A percentile compares a stretch with the other conserved stretches of the same genome.
phyloP scores from a whole-genome alignment of 2,888 invertebrate species.

The Biston stratarius region DNA sequence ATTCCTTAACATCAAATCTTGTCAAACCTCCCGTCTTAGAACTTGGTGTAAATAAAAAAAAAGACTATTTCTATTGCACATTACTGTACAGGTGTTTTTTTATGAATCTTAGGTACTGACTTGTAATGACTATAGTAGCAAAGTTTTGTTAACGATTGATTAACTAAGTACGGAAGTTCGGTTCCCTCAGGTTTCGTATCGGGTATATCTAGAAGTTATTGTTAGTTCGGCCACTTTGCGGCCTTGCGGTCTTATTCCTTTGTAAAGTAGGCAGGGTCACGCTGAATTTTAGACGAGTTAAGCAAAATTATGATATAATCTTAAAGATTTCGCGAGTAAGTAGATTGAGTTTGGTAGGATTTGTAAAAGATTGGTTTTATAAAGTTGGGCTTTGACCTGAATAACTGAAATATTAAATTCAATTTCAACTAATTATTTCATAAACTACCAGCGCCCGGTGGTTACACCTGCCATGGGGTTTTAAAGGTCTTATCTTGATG shows the following conservation, averaged over 20 bases:
- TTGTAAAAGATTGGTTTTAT: neutral
- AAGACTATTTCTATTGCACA: no score
- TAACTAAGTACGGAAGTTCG: constrained; percentile 40
- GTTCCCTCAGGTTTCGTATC: constrained; percentile 35
- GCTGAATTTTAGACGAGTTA: constrained; percentile 17
- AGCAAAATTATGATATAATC: constrained; percentile 20
- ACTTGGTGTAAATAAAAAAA: no score
- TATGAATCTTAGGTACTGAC: constrained; percentile 17
- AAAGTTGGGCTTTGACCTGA: constrained; percentile 1
- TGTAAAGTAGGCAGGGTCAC: constrained; percentile 23
- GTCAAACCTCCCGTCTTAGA: no score
- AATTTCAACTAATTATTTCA: neutral
- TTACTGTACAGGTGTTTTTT: neutral
- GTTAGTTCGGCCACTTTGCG: constrained; percentile 29
- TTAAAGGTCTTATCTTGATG: no score
- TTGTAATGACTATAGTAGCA: neutral
- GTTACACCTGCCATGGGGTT: no score
- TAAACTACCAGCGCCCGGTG: no score
- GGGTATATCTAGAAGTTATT: constrained; percentile 28
- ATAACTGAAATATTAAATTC: neutral
- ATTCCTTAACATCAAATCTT: no score
- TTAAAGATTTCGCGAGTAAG: constrained; percentile 1
- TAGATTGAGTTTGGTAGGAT: neutral
- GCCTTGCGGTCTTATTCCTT: constrained; percentile 35
- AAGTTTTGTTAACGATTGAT: constrained; percentile 46